Conservation (phyloP, 2,888 invertebrate genomes). For the Platerodrilus igneus region DNA sequence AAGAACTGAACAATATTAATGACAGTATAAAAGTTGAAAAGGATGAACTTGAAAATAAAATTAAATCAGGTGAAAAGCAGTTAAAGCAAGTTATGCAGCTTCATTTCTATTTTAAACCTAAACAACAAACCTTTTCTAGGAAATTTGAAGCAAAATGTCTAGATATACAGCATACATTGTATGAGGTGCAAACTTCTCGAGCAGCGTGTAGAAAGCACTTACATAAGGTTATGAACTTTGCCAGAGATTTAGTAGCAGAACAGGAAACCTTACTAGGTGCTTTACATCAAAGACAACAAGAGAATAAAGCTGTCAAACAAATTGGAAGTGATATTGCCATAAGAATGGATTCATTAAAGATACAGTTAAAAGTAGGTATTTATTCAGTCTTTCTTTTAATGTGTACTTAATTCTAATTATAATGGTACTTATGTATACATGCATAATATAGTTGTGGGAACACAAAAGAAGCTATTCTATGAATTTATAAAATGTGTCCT, state of each 20-base stretch:
- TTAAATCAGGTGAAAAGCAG: constrained; percentile 53
- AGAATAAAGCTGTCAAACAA: constrained; percentile 46
- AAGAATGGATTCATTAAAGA: constrained; percentile 50
- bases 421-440: too few species aligned
- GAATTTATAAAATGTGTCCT: too few species aligned
- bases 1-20: constrained; percentile 51
- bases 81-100: constrained; percentile 38
- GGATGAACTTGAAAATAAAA: constrained; percentile 51
- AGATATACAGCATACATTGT: constrained; percentile 47
- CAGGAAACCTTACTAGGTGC: constrained; percentile 50
- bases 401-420: too few species aligned
- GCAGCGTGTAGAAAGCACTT: constrained; percentile 52
- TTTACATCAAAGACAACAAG: constrained; percentile 42
- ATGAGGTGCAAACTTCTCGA: constrained; percentile 50
- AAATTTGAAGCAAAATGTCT: constrained; percentile 48
- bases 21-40: constrained; percentile 46
- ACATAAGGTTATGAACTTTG: constrained; percentile 52
- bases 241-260: constrained; percentile 51
- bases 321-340: constrained; percentile 50
- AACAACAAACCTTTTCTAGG: constrained; percentile 35
- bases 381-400: constrained; percentile 9
- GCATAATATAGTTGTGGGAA: too few species aligned
- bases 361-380: constrained; percentile 48
- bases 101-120: not conserved
- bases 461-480: too few species aligned